Evolutionary conservation across 1,140 invertebrate species (phyloP).

Genomic region (Papilio xuthus): DNA sequence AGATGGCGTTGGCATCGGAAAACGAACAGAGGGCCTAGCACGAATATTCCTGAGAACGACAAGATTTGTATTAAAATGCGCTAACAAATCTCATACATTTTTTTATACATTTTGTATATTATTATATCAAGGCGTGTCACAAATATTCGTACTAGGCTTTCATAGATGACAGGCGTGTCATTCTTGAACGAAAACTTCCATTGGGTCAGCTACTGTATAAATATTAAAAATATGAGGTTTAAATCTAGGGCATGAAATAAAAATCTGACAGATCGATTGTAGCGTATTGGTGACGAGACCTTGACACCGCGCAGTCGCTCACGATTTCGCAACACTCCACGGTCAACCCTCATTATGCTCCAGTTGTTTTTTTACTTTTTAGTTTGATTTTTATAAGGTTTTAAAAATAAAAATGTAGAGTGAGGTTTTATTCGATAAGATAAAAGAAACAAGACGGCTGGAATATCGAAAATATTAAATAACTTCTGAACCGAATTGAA

Average conservation of each 20-base stretch:
- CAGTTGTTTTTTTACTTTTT: constrained; percentile 18
- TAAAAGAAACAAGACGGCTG: neutral
- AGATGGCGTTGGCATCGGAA: too few species aligned
- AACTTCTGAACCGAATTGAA: too few species aligned
- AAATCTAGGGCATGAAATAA: constrained; percentile 17
- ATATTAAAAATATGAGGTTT: neutral
- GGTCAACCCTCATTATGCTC: constrained; percentile 12
- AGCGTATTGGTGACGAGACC: constrained; percentile 23
- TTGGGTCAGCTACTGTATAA: neutral
- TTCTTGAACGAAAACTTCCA: neutral
- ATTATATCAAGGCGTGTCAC: too few species aligned
- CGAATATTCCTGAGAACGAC: too few species aligned
- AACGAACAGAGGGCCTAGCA: too few species aligned
- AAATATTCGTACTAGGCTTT: too few species aligned
- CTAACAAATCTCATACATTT: too few species aligned
- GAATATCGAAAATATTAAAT: neutral
- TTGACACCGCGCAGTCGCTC: constrained; percentile 23
- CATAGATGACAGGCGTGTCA: neutral
- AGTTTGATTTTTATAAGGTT: neutral
- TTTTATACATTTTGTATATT: too few species aligned
- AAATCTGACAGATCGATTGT: constrained; percentile 24
- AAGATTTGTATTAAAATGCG: too few species aligned
- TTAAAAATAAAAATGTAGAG: neutral
- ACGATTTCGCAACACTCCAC: constrained; percentile 33
- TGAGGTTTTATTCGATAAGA: neutral